Conservation (phyloP, 1,140 invertebrate genomes). For the Lerema accius region DNA sequence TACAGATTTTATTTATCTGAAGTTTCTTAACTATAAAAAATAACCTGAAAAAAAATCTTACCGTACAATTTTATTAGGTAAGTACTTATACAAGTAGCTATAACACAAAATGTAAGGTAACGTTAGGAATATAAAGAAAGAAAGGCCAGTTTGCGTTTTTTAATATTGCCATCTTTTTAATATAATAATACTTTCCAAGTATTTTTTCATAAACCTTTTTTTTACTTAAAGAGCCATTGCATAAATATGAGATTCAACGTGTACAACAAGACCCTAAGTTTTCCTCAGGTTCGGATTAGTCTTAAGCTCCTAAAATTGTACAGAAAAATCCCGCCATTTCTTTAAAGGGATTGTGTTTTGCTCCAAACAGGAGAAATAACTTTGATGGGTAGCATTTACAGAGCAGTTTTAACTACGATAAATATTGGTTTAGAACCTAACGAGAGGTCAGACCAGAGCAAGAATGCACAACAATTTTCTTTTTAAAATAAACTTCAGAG, state of each 20-base stretch:
- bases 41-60: no score
- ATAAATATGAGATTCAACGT: conserved; percentile 25
- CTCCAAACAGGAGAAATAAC: conserved; percentile 19
- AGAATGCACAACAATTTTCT: neutral
- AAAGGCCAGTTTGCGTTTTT: neutral
- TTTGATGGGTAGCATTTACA: conserved; percentile 9
- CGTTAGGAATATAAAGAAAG: no score
- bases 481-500: no score
- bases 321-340: conserved; percentile 32
- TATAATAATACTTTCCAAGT: neutral
- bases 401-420: conserved; percentile 4
- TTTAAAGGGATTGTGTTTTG: conserved; percentile 26
- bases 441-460: neutral
- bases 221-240: conserved; percentile 15
- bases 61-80: no score
- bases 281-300: conserved; percentile 30
- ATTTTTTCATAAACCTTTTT: conserved; percentile 24
- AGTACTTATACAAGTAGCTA: no score
- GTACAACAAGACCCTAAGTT: conserved; percentile 31
- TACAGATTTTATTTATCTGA: no score
- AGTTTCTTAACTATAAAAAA: no score
- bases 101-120: no score
- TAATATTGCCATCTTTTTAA: neutral
- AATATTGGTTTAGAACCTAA: neutral
- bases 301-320: conserved; percentile 34